Conservation (phyloP, 2,797 vertebrate genomes). For the Orestias chungarensis region DNA sequence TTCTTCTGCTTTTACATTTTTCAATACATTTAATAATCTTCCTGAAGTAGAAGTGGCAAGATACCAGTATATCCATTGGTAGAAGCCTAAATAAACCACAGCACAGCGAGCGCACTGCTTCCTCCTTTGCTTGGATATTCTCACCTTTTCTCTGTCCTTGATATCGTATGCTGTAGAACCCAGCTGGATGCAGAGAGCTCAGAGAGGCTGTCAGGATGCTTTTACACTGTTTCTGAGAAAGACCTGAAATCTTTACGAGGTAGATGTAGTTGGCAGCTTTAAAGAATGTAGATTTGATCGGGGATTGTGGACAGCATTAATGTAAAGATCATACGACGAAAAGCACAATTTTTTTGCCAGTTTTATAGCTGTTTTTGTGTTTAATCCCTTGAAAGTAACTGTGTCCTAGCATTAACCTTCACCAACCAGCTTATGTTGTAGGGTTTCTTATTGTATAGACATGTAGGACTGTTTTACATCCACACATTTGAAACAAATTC, state of each 20-base stretch:
- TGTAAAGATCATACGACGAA: background rate
- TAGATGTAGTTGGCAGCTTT: background rate
- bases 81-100: conserved; percentile 4
- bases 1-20: background rate
- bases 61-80: conserved; percentile 1
- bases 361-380: background rate
- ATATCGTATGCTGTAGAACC: background rate
- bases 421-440: background rate
- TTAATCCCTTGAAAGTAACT: background rate
- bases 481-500: background rate
- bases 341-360: background rate
- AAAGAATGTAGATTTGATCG: background rate
- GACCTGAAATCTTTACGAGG: background rate
- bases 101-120: conserved; percentile 8
- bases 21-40: conserved; percentile 2
- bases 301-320: background rate
- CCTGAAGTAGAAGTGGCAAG: conserved; percentile 5
- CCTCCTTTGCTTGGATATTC: conserved; percentile 9
- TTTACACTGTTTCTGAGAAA: conserved; percentile 18
- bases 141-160: background rate
- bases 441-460: background rate
- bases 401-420: background rate
- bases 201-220: background rate
- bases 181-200: conserved; percentile 5
- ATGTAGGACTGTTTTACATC: background rate